These are phyloP conservation scores for Choristoneura rosaceana DNA, from an alignment of 2,888 invertebrate genomes.

Conservation along the genomic window DNA sequence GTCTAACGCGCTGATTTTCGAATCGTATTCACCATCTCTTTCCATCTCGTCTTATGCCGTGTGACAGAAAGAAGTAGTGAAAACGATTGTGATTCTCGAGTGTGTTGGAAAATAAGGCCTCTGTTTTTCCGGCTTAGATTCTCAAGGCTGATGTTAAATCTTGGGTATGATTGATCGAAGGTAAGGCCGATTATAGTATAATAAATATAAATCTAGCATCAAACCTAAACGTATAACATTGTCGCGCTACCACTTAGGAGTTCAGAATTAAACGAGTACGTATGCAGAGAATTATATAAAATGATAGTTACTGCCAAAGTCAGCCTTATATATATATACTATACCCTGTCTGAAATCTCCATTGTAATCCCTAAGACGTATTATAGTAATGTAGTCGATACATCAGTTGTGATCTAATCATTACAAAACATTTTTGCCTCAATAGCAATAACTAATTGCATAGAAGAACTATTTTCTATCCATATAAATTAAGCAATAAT, in stretches of 20 bases:
- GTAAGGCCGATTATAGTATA: not conserved
- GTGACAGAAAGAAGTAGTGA: too few species aligned
- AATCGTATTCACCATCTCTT: too few species aligned
- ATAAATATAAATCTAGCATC: slow-evolving; percentile 17
- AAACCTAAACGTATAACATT: slow-evolving; percentile 7
- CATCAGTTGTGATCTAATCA: slow-evolving; percentile 19
- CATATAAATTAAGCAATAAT: slow-evolving; percentile 22
- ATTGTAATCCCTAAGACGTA: slow-evolving; percentile 8
- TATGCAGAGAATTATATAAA: slow-evolving; percentile 22
- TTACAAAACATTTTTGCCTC: slow-evolving; percentile 28
- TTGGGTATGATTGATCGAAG: too few species aligned
- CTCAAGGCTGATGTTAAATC: too few species aligned
- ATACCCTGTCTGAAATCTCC: slow-evolving; percentile 20
- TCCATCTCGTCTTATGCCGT: too few species aligned
- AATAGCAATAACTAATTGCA: slow-evolving; percentile 24
- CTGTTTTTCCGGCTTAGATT: too few species aligned
- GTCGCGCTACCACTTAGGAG: slow-evolving; percentile 37
- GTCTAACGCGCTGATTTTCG: too few species aligned
- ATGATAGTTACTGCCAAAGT: slow-evolving; percentile 41
- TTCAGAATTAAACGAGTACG: slow-evolving; percentile 17
- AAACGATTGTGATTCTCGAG: too few species aligned
- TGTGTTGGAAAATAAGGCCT: too few species aligned
- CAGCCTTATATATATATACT: slow-evolving; percentile 35
- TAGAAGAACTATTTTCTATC: slow-evolving; percentile 38
- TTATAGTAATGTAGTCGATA: slow-evolving; percentile 15